phyloP scores from a whole-genome alignment of 2,113 vertebrate species.

The Aegithalos caudatus region DNA sequence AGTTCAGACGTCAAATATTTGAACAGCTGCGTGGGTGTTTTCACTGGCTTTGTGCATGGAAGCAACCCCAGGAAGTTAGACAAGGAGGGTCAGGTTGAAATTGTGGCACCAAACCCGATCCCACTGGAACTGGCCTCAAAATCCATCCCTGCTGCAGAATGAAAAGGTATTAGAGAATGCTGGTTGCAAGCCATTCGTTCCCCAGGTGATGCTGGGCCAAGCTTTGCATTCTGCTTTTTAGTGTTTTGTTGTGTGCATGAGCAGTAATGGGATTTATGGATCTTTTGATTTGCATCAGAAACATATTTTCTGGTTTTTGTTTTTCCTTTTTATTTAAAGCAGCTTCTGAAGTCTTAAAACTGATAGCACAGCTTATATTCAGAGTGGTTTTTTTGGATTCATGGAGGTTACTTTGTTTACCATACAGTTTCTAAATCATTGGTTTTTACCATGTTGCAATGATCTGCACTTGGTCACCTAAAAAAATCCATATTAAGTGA shows the following conservation, averaged over 20 bases:
- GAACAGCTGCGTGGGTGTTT: slow-evolving; percentile 79
- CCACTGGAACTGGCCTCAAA: background rate
- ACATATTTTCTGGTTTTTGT: background rate
- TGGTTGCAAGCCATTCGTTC: accelerated
- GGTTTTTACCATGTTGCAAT: background rate
- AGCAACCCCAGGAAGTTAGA: slow-evolving; percentile 68
- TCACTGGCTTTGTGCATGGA: slow-evolving; percentile 72
- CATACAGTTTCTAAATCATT: background rate
- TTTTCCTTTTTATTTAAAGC: background rate
- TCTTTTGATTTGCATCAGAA: background rate
- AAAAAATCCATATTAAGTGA: background rate
- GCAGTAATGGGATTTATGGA: background rate
- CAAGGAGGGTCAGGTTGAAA: slow-evolving; percentile 42
- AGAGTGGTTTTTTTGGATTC: background rate
- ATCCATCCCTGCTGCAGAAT: background rate
- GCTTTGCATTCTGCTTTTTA: background rate
- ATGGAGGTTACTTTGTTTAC: background rate
- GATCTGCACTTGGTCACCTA: background rate
- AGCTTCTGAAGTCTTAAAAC: background rate
- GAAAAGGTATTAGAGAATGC: background rate
- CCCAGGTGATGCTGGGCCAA: background rate
- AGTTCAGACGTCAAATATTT: slow-evolving; percentile 84
- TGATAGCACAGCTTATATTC: background rate
- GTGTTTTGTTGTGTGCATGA: background rate
- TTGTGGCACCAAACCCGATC: slow-evolving; percentile 7